These are phyloP conservation scores for Hippocampus abdominalis DNA, from an alignment of 2,113 vertebrate genomes.

Conservation along the genomic window DNA sequence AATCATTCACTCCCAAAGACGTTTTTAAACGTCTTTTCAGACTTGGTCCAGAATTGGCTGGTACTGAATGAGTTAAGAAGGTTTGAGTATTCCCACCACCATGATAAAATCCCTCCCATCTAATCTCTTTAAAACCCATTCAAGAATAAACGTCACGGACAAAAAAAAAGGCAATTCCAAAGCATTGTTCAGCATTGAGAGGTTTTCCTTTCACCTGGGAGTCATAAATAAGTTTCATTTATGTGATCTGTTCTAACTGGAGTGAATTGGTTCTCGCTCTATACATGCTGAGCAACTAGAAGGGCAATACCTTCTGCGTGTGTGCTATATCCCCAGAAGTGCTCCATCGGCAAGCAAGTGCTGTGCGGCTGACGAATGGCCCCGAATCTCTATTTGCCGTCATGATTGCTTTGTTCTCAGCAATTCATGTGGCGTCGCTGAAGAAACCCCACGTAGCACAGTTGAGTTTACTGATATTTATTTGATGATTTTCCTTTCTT, in stretches of 20 bases:
- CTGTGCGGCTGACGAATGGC: slow-evolving; percentile 29
- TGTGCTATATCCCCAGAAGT: slow-evolving; percentile 18
- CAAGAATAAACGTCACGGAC: slow-evolving; percentile 9
- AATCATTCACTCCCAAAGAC: too few relatives aligned
- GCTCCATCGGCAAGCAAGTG: slow-evolving; percentile 14
- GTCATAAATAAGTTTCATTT: neutral
- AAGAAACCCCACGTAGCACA: neutral
- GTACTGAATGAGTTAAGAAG: too few relatives aligned
- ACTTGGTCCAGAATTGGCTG: too few relatives aligned
- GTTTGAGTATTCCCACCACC: neutral
- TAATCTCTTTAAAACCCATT: neutral
- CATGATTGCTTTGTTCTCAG: slow-evolving; percentile 27
- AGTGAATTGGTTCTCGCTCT: slow-evolving; percentile 11
- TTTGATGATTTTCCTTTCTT: neutral
- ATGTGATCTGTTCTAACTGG: slow-evolving; percentile 5
- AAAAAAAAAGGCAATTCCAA: slow-evolving; percentile 8
- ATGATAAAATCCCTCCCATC: neutral
- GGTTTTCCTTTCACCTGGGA: slow-evolving; percentile 11
- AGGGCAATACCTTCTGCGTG: slow-evolving; percentile 1
- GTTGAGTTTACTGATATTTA: neutral
- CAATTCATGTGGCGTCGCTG: slow-evolving; percentile 8
- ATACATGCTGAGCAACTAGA: slow-evolving; percentile 3
- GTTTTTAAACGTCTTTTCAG: too few relatives aligned
- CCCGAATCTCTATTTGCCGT: slow-evolving; percentile 37
- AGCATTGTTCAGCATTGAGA: slow-evolving; percentile 13